Evolutionary conservation across 2,797 vertebrate species (phyloP).

Genomic region (Linurgus olivaceus): DNA sequence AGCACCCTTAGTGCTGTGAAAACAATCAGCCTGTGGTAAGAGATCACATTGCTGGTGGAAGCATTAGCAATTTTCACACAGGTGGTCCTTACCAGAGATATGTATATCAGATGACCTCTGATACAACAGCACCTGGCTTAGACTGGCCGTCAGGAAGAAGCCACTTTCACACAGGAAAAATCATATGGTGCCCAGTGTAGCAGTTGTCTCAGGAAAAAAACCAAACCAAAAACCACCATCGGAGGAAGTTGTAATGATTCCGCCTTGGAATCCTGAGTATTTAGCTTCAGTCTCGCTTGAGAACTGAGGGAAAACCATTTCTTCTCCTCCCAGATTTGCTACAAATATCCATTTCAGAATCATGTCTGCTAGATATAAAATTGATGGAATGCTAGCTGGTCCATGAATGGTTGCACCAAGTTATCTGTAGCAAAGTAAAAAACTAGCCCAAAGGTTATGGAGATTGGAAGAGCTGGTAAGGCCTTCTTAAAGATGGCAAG

Average conservation of each 20-base stretch:
- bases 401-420: constrained; percentile 97
- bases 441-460: constrained; percentile 96
- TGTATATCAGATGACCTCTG: constrained; percentile 9
- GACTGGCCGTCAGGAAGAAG: constrained; percentile 22
- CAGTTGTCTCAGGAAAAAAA: constrained; percentile 42
- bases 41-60: constrained; percentile 52
- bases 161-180: constrained; percentile 45
- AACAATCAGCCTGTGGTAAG: constrained; percentile 37
- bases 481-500: constrained; percentile 99
- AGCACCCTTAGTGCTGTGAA: constrained; percentile 45
- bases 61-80: constrained; percentile 38
- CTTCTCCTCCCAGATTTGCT: constrained; percentile 58
- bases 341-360: constrained; percentile 62
- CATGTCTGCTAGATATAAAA: constrained; percentile 92
- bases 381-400: constrained; percentile 93
- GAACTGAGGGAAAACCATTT: constrained; percentile 43
- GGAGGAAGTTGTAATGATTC: constrained; percentile 58
- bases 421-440: constrained; percentile 99
- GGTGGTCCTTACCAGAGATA: constrained; percentile 41
- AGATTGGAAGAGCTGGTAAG: constrained; percentile 96
- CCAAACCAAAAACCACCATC: background rate
- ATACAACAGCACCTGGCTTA: constrained; percentile 2
- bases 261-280: constrained; percentile 47
- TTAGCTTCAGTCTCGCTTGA: constrained; percentile 29
- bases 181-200: constrained; percentile 39